These are phyloP conservation scores for Enteromius radiatus DNA, from an alignment of 2,797 vertebrate genomes.

Conservation along the genomic window DNA sequence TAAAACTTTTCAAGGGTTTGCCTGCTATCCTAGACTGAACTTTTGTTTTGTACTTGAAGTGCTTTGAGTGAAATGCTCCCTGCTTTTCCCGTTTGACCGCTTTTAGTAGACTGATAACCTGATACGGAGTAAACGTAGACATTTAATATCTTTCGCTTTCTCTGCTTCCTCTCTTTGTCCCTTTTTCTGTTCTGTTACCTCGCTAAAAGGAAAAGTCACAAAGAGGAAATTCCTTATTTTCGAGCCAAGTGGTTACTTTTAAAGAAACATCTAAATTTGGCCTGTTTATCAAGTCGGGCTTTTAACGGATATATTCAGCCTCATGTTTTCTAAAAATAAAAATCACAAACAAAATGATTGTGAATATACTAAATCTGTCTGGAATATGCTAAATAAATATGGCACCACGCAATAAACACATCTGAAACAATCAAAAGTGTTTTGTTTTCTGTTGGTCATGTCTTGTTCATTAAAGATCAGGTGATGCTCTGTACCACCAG, in stretches of 20 bases:
- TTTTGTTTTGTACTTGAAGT: constrained; percentile 43
- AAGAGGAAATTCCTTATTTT: constrained; percentile 24
- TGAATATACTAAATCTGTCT: background rate
- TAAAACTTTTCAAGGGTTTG: constrained; percentile 41
- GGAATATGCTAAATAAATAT: background rate
- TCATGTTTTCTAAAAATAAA: background rate
- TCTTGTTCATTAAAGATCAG: background rate
- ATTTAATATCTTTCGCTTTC: constrained; percentile 30
- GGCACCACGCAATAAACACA: background rate
- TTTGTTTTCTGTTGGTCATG: background rate
- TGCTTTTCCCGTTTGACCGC: constrained; percentile 38
- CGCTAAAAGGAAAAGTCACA: background rate
- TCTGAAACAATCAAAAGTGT: background rate
- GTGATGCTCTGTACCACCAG: background rate
- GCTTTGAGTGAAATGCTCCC: constrained; percentile 20
- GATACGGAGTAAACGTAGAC: constrained; percentile 21
- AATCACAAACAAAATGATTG: background rate
- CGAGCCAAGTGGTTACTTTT: background rate
- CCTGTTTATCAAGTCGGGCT: background rate
- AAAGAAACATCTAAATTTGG: background rate
- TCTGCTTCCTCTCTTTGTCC: constrained; percentile 36
- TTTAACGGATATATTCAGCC: background rate
- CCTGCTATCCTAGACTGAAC: constrained; percentile 27
- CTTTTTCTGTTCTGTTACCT: constrained; percentile 23
- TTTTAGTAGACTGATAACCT: constrained; percentile 38